Conservation (phyloP, 1,140 invertebrate genomes). For the Drosophila insularis region DNA sequence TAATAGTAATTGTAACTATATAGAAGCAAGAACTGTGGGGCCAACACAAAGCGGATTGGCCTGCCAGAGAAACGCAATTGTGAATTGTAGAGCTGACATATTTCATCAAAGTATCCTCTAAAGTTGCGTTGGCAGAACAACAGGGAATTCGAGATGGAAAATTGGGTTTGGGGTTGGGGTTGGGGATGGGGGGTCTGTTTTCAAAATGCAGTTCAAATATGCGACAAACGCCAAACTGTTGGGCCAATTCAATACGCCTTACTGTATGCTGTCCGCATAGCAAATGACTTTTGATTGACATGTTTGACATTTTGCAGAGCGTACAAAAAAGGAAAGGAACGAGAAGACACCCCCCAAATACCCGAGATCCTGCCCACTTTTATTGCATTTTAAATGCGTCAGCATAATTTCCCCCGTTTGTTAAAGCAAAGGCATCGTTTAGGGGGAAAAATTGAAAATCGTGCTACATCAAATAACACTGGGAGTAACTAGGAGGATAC, state of each 20-base stretch:
- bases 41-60: conserved; percentile 51
- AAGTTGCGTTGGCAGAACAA: conserved; percentile 2
- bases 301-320: conserved; percentile 78
- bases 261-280: conserved; percentile 49
- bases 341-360: neutral
- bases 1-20: neutral
- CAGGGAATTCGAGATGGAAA: neutral
- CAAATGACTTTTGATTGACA: conserved; percentile 80
- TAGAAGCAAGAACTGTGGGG: conserved; percentile 19
- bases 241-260: conserved; percentile 50
- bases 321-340: conserved; percentile 48
- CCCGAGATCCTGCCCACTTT: conserved; percentile 36
- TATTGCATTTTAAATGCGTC: conserved; percentile 75
- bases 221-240: conserved; percentile 35
- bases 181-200: neutral
- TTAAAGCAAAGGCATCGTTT: conserved; percentile 25
- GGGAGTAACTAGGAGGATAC: conserved; percentile 30
- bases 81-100: conserved; percentile 62
- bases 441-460: conserved; percentile 45
- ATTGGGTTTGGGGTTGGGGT: neutral
- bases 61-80: conserved; percentile 31
- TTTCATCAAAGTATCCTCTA: conserved; percentile 38
- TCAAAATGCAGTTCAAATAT: conserved; percentile 43
- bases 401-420: conserved; percentile 65
- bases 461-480: conserved; percentile 35